Percentiles rank a stretch among this genome's conserved stretches.
Conservation (phyloP, 2,888 invertebrate species). For the Chrysolina oricalcia region DNA sequence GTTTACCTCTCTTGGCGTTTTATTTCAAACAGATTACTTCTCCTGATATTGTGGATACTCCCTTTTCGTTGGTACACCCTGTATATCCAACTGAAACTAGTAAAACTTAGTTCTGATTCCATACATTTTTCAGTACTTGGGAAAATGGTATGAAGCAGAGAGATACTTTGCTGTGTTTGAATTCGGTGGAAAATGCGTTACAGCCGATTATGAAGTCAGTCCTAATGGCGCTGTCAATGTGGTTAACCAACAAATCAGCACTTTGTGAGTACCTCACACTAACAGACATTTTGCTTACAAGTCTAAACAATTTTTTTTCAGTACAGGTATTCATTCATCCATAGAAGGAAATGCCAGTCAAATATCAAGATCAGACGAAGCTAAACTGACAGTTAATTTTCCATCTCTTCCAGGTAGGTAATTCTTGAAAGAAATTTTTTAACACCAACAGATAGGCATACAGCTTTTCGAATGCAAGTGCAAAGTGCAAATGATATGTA, state of each 20-base stretch:
- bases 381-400: constrained; percentile 78
- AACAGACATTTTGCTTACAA: background rate
- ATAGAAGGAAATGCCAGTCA: constrained; percentile 76
- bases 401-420: constrained; percentile 76
- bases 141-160: constrained; percentile 86
- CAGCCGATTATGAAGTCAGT: constrained; percentile 77
- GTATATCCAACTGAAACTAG: too few relatives aligned
- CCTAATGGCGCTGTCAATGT: constrained; percentile 71
- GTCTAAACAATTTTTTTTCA: constrained; percentile 63
- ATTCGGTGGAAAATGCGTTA: constrained; percentile 83
- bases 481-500: too few relatives aligned
- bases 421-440: background rate
- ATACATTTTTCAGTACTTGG: constrained; percentile 70
- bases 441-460: too few relatives aligned
- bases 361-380: constrained; percentile 73
- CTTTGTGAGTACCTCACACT: constrained; percentile 66
- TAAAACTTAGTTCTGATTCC: too few relatives aligned
- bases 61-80: too few relatives aligned
- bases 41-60: too few relatives aligned
- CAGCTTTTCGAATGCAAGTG: too few relatives aligned
- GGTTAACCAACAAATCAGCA: constrained; percentile 70
- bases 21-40: too few relatives aligned
- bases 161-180: constrained; percentile 86
- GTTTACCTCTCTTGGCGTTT: too few relatives aligned
- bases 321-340: constrained; percentile 74